Percentiles rank a stretch among this genome's conserved stretches.
phyloP scores from a whole-genome alignment of 2,888 invertebrate species.

The Coelopa pilipes region DNA sequence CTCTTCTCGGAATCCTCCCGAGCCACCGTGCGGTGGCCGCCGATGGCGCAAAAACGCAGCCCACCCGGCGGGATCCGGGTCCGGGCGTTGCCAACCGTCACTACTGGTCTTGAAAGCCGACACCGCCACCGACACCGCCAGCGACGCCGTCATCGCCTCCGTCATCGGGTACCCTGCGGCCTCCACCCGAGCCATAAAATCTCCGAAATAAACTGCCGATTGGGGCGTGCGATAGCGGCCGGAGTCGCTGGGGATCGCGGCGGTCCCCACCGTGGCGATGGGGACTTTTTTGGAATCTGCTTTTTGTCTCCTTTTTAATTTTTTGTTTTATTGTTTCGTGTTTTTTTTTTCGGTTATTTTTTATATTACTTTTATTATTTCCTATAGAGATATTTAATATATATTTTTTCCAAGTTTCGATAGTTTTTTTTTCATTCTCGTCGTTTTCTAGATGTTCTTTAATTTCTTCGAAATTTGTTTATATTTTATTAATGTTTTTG shows the following conservation, averaged over 20 bases:
- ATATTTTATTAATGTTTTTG: too few relatives aligned
- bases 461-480: too few relatives aligned
- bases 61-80: too few relatives aligned
- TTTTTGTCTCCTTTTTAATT: constrained; percentile 17
- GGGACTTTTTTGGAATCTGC: background rate
- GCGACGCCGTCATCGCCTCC: constrained; percentile 38
- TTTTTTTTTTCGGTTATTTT: too few relatives aligned
- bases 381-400: too few relatives aligned
- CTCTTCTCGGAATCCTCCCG: constrained; percentile 19
- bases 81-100: constrained; percentile 26
- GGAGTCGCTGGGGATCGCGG: constrained; percentile 31
- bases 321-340: too few relatives aligned
- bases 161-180: background rate
- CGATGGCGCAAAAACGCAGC: too few relatives aligned
- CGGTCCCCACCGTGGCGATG: background rate
- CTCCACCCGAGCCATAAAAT: constrained; percentile 20
- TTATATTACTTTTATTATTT: too few relatives aligned
- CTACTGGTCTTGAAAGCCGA: constrained; percentile 57
- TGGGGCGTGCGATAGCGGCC: constrained; percentile 42
- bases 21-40: too few relatives aligned
- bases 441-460: too few relatives aligned
- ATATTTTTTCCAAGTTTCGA: too few relatives aligned
- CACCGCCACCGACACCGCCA: constrained; percentile 36
- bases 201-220: constrained; percentile 39
- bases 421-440: too few relatives aligned